Conservation (phyloP, 2,113 vertebrate genomes). For the Etheostoma cragini region DNA sequence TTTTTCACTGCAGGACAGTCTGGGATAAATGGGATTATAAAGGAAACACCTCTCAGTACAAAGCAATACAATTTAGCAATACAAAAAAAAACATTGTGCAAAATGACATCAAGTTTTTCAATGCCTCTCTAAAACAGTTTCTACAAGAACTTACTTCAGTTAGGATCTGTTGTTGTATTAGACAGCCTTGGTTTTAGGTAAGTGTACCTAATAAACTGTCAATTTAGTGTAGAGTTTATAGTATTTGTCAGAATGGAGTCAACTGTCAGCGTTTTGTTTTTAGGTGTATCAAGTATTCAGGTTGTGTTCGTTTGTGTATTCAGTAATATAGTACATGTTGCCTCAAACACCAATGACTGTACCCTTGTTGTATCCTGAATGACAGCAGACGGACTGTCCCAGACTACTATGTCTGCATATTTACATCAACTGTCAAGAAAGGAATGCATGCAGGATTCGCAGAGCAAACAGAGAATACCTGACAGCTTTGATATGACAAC, state of each 20-base stretch:
- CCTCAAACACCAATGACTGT: constrained; percentile 18
- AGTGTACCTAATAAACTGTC: not conserved
- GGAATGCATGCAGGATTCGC: constrained; percentile 44
- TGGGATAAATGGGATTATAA: not conserved
- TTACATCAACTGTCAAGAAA: constrained; percentile 54
- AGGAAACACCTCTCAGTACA: not conserved
- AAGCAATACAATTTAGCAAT: not conserved
- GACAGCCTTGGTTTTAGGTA: not conserved
- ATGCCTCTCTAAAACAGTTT: not conserved
- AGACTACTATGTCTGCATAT: constrained; percentile 42
- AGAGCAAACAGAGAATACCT: constrained; percentile 51
- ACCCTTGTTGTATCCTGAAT: constrained; percentile 29
- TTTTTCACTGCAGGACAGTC: too few species aligned
- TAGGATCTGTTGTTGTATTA: not conserved
- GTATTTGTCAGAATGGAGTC: constrained; percentile 3
- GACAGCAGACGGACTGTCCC: constrained; percentile 44
- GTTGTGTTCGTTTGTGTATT: constrained; percentile 38
- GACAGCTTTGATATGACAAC: constrained; percentile 72
- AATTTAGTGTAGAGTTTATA: not conserved
- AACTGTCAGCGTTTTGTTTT: not conserved
- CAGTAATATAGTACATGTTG: constrained; percentile 35
- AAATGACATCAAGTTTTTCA: constrained; percentile 19
- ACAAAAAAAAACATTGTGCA: not conserved
- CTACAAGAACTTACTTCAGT: not conserved
- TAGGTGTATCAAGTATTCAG: constrained; percentile 18